Evolutionary conservation across 2,888 invertebrate species (phyloP), one percentile per base, ranked within the genome.

Genomic region (Lepidocyrtoides sp.): DNA sequence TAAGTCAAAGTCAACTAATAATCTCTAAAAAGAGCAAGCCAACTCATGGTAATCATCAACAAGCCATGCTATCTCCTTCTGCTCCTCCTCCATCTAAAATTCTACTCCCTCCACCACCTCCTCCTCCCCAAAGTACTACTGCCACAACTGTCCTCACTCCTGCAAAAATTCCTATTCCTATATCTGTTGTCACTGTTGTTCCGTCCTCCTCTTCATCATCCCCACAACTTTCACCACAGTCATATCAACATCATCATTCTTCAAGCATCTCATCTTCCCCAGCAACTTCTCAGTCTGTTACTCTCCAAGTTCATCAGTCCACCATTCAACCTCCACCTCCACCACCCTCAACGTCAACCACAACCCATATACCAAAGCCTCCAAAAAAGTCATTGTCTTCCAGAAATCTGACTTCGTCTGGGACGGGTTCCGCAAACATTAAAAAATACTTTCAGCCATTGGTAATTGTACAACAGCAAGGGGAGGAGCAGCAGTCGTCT

Each of bases 11-110:
- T 60, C 90, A 90, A 20, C 57, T 92, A n/a, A 92, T 90, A 51
- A 92, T 92, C 54, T 90, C 90, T 0, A 92, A 92, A 79, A 92
- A 91, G 79, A 91, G 90, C 17, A 92, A 92, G 57, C 91, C 92
- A 32, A 17, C 81, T 10, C 72, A 79, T 60, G 57, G 82, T 10
- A n/a, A 51, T 20, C 57, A 48, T 4, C 82, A 66, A 41, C 72
- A 29, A 26, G 20, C 57, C 36, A 84, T 77, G 26, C 5, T 84
- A 23, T 84, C 89, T 14, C 63, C 84, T 20, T 60, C 79, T 0
- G 44, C 72, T 2, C 2, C 51, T 66, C 17, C 87, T 10, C 41
- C 84, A 32, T 44, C 79, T n/a, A 91, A 86, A 81, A 79, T 84
- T 5, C 48, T 89, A 10, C 26, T 83, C 0, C 89, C 89, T 17